phyloP scores from a whole-genome alignment of 2,888 invertebrate genomes.

The Hoplodrina blanda region DNA sequence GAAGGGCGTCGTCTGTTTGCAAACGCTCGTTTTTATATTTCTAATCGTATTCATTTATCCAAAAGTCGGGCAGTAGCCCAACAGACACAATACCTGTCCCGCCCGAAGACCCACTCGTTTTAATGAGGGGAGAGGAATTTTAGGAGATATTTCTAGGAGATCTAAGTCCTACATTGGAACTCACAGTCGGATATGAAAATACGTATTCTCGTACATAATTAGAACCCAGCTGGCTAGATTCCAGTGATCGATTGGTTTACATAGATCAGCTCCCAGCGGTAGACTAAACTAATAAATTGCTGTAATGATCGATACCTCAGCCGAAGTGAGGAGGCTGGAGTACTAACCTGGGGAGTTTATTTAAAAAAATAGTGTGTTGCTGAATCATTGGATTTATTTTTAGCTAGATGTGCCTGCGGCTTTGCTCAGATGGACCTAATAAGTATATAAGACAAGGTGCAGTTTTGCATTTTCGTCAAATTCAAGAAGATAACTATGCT shows the following conservation, averaged over 20 bases:
- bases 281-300: constrained; percentile 54
- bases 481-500: no score
- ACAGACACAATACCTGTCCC: no score
- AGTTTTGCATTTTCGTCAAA: no score
- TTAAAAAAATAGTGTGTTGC: constrained; percentile 12
- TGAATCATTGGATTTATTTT: constrained; percentile 20
- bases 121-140: no score
- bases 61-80: no score
- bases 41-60: no score
- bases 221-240: constrained; percentile 34
- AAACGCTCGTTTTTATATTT: no score
- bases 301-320: constrained; percentile 23
- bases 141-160: no score
- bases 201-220: constrained; percentile 27
- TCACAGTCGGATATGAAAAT: constrained; percentile 10
- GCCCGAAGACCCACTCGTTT: no score
- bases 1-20: no score
- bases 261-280: constrained; percentile 12
- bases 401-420: neutral
- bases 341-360: constrained; percentile 5
- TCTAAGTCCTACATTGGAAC: neutral
- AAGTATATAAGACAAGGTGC: no score
- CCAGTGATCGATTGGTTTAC: constrained; percentile 37
- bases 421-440: neutral
- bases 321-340: neutral